Evolutionary conservation across 35 echinoderm and acorn worm genomes (phyloP).

Genomic region (Hemicentrotus pulcherrimus): DNA sequence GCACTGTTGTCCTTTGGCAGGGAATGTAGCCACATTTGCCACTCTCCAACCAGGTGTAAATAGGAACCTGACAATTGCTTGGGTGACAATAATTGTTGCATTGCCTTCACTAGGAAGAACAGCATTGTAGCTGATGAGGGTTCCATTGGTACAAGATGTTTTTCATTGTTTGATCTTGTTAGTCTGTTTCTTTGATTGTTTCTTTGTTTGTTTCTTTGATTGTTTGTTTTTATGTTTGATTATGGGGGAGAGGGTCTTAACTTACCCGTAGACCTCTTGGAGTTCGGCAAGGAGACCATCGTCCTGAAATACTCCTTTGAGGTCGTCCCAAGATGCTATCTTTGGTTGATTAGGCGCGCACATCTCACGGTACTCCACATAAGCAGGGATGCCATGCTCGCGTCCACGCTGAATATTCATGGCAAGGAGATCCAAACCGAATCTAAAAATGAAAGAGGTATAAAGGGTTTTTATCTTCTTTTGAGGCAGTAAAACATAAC

Average conservation of each 20-base stretch:
- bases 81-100: no score
- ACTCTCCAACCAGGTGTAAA: no score
- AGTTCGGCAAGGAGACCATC: not conserved
- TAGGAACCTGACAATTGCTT: no score
- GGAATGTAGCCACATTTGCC: no score
- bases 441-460: slow-evolving; percentile 39
- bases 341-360: slow-evolving; percentile 22
- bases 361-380: slow-evolving; percentile 49
- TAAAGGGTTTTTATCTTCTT: not conserved
- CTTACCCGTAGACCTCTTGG: slow-evolving; percentile 61
- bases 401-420: slow-evolving; percentile 86
- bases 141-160: no score
- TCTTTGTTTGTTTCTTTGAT: no score
- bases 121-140: no score
- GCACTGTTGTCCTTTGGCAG: no score
- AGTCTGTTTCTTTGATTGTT: no score
- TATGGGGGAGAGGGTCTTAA: not conserved
- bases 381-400: slow-evolving; percentile 76
- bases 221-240: no score
- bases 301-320: not conserved
- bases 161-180: no score
- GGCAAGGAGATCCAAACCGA: slow-evolving; percentile 68
- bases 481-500: not conserved
- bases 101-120: no score
- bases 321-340: slow-evolving; percentile 23